A percentile compares a stretch with the other conserved stretches of the same genome.
phyloP scores from a whole-genome alignment of 1,140 invertebrate genomes.

The Leptinotarsa undecemlineata region DNA sequence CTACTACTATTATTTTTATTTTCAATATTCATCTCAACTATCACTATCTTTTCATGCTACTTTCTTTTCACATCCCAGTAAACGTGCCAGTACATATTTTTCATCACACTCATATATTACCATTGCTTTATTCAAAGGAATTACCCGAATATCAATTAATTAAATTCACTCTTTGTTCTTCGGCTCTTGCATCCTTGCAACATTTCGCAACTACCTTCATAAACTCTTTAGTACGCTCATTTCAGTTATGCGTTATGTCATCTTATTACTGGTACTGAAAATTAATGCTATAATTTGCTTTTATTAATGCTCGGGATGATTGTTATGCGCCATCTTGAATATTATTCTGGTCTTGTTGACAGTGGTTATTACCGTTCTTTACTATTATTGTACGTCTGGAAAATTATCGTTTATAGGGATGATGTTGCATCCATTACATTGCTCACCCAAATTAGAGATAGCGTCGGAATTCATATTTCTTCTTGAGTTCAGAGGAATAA shows the following conservation, averaged over 20 bases:
- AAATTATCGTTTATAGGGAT: constrained; percentile 16
- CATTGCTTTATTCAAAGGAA: too few relatives aligned
- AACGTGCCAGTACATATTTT: too few relatives aligned
- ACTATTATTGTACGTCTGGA: constrained; percentile 16
- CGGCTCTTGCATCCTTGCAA: background rate
- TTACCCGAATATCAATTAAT: too few relatives aligned
- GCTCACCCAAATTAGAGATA: background rate
- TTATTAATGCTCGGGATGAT: constrained; percentile 21
- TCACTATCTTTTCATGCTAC: too few relatives aligned
- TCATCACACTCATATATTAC: too few relatives aligned
- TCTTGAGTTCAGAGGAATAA: too few relatives aligned
- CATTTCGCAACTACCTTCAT: constrained; percentile 15
- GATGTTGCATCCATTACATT: constrained; percentile 8
- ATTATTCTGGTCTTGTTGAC: constrained; percentile 24
- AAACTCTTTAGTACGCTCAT: constrained; percentile 17
- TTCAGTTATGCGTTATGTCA: constrained; percentile 21
- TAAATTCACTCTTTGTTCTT: background rate
- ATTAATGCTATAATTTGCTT: constrained; percentile 20
- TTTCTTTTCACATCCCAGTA: too few relatives aligned
- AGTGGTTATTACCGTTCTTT: constrained; percentile 15
- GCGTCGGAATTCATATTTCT: too few relatives aligned
- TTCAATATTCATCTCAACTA: too few relatives aligned
- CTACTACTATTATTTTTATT: too few relatives aligned
- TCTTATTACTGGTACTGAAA: constrained; percentile 20
- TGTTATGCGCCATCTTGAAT: constrained; percentile 20